Evolutionary conservation across 2,797 vertebrate genomes (phyloP), one percentile per base, ranked within the genome.

Genomic region (Clarias pachynema): DNA sequence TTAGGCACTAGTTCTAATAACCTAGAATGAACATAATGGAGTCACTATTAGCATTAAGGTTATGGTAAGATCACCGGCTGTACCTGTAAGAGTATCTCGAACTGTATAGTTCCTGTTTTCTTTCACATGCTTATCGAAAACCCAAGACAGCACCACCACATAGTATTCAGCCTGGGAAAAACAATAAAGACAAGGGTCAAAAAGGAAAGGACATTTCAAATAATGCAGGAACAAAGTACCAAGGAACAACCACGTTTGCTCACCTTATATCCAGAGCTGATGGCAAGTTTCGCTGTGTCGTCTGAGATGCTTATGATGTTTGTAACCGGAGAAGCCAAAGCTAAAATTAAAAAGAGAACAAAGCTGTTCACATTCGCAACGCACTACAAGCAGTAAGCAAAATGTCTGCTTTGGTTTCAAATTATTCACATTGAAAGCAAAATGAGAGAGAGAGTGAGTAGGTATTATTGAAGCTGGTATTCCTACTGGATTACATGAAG

Each of bases 111-210:
- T 97, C 87, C 85, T 95, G 92, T 93, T 97, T 88, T 99, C 98
- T 89, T 97, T 98, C 81, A 96, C 94, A 84, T 98, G 97, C 22
- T 93, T 90, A 86, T 99, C 97, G 16, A 99, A 99, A 24, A 96
- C 95, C 98, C 98, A 99, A 87, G 95, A 98, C 87, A 99, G 91
- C 68, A 97, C 93, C 86, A 98, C 96, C 2, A 96, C 80, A 0
- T 96, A 99, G 83, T 96, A 95, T 9, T 94, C 94, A 88, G 97
- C 96, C 97, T 99, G 90, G 90, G n/a, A 86, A 66, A 53, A 73
- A 86, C 34, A 86, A 77, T 57, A 90, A 29, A 88, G 3, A 24
- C 26, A 0, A n/a, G n/a, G 26, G 72, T 14, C 49, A 22, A 1
- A 5, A 0, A 49, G 53, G 7, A 5, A 0, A 49, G 53, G 7